Percentiles rank a stretch among this genome's conserved stretches.
Evolutionary conservation across 92 coral and sea anemone genomes (phyloP).

Genomic region (Diadumene lineata): DNA sequence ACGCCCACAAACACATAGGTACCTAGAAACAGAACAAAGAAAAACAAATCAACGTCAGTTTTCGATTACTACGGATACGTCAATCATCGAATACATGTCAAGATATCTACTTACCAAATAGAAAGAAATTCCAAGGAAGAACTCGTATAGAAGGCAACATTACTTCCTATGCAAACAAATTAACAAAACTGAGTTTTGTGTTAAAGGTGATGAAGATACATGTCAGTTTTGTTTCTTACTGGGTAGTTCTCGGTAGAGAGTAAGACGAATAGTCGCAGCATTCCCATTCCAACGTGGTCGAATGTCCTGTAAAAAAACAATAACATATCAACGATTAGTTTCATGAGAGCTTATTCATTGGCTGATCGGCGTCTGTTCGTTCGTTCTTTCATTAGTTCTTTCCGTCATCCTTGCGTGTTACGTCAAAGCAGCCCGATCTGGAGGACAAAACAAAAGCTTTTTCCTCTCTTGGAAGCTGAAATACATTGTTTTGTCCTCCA

Average conservation of each 20-base stretch:
- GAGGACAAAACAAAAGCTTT: not conserved
- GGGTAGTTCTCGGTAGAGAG: conserved; percentile 89
- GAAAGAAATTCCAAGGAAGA: conserved; percentile 66
- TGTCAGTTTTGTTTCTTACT: conserved; percentile 52
- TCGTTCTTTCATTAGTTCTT: not conserved
- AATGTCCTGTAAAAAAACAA: conserved; percentile 51
- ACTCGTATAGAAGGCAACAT: conserved; percentile 73
- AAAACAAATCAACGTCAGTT: too few species aligned
- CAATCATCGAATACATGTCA: too few species aligned
- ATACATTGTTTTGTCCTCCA: too few species aligned
- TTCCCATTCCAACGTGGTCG: conserved; percentile 61
- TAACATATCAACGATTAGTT: not conserved
- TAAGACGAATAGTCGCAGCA: conserved; percentile 74
- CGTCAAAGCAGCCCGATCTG: not conserved
- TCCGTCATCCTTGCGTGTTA: not conserved
- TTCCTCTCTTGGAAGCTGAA: too few species aligned
- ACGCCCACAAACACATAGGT: conserved; percentile 83
- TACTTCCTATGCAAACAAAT: conserved; percentile 57
- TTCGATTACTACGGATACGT: too few species aligned
- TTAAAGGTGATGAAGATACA: too few species aligned
- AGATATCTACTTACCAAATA: conserved; percentile 59
- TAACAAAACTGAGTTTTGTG: not conserved
- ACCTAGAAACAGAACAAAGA: conserved; percentile 40
- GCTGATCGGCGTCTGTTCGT: not conserved
- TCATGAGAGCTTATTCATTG: not conserved